Base-by-base conservation (phyloP, 2,888 invertebrate species). In the Megalurothrips usitatus region DNA sequence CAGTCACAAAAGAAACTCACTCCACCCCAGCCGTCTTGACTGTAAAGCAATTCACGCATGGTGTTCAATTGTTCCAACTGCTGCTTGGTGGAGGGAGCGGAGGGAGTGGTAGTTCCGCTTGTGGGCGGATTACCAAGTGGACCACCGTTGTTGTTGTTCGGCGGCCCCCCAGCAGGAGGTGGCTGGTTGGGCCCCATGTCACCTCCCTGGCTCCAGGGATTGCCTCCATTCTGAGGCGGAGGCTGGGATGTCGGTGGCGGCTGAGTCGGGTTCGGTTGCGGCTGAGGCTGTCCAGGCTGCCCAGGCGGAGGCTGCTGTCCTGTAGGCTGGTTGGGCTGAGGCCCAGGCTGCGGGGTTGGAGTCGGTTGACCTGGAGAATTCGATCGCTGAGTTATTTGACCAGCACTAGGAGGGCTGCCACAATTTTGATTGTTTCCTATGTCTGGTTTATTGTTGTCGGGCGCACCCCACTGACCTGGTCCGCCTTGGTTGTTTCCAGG, bases 21-120 rank as follows among this genome's bases (percentile, higher is more conserved):
- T 85, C 96, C 95, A 83, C 96, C 96, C 97, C 96, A 96, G 84
- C 96, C 96, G 87, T 97, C 96, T 86, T 94, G 94, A 87, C 95
- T 94, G 87, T 94, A 96, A 82, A 96, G 91, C 80, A 96, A 95
- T 88, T 96, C 96, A 83, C 96, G 91, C 95, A 96, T 96, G 82
- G 93, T 94, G 88, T 94, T 96, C 83, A 96, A 90, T 88, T 96
- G 95, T 89, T 96, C 96, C 84, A 96, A 91, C 87, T 94, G 93
- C 86, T 92, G 91, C 88, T 95, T 94, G 82, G 95, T 94, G 82
- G 93, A 92, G 85, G 91, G 92, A 83, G 91, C 90, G 79, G 90
- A 87, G 10, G 84, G 84, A 82, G 84, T 84, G 81, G 85, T 85
- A 81, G 84, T 84, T 79, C 84, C 84, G 81, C 85, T 83, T 81